These are phyloP conservation scores for Grapholita molesta DNA, from an alignment of 1,140 invertebrate genomes.

Conservation along the genomic window DNA sequence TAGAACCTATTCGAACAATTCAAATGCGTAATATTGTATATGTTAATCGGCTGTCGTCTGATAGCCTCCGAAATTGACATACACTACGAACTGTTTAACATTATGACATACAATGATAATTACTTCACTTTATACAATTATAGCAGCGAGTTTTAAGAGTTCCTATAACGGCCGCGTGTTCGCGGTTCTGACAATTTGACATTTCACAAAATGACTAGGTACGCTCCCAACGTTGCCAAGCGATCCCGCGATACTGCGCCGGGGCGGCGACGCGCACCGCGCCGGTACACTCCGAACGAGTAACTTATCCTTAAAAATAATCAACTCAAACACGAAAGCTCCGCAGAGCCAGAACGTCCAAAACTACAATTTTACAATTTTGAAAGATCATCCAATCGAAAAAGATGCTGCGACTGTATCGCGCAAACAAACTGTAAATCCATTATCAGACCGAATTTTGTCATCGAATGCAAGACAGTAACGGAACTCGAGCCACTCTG, in stretches of 20 bases:
- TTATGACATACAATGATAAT: constrained; percentile 76
- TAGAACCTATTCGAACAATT: constrained; percentile 19
- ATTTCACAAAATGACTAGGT: constrained; percentile 79
- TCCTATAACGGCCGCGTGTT: constrained; percentile 76
- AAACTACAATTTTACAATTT: constrained; percentile 62
- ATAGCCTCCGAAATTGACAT: constrained; percentile 75
- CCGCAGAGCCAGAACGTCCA: constrained; percentile 33
- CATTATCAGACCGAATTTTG: constrained; percentile 47
- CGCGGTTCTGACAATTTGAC: constrained; percentile 73
- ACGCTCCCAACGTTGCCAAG: constrained; percentile 51
- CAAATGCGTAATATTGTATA: constrained; percentile 18
- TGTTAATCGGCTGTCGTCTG: constrained; percentile 46
- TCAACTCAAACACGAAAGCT: constrained; percentile 45
- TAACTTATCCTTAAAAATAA: constrained; percentile 62
- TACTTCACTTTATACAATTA: constrained; percentile 79
- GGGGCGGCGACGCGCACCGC: constrained; percentile 8
- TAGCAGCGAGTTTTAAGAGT: constrained; percentile 80
- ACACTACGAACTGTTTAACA: constrained; percentile 71
- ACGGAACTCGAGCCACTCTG: constrained; percentile 75
- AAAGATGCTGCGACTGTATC: constrained; percentile 24
- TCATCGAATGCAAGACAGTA: constrained; percentile 60
- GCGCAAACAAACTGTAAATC: constrained; percentile 33
- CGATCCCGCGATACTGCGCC: constrained; percentile 46
- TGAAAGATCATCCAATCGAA: constrained; percentile 44
- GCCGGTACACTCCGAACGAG: background rate